Conservation (phyloP, 2,113 vertebrate genomes). For the Scartelaos histophorus region DNA sequence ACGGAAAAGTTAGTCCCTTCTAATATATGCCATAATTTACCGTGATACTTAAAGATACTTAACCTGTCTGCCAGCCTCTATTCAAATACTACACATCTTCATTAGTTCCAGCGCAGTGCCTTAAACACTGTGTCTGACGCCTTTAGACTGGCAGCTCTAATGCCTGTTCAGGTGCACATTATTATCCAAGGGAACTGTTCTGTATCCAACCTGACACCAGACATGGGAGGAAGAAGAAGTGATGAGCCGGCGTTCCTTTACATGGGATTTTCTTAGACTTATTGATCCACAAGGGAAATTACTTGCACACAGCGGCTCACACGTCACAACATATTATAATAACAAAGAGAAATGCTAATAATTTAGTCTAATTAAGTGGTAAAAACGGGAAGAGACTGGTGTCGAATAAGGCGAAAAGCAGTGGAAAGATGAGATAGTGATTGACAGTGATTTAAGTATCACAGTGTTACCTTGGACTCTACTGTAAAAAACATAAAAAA, state of each 20-base stretch:
- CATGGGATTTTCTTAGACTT: constrained; percentile 6
- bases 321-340: too few species aligned
- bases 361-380: too few species aligned
- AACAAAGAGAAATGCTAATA: too few species aligned
- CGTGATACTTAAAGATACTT: neutral
- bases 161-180: constrained; percentile 4
- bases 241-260: constrained; percentile 9
- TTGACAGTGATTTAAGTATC: too few species aligned
- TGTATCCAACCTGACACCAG: constrained; percentile 7
- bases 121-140: constrained; percentile 1
- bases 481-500: too few species aligned
- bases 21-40: neutral
- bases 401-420: too few species aligned
- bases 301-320: too few species aligned
- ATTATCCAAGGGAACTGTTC: constrained; percentile 24
- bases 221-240: constrained; percentile 3
- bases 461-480: too few species aligned
- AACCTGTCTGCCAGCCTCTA: neutral
- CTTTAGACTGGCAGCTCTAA: neutral
- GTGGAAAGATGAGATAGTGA: too few species aligned
- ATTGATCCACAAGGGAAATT: too few species aligned
- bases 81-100: neutral
- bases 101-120: neutral
- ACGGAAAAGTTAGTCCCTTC: neutral
- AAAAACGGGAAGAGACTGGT: too few species aligned